Percentiles rank a stretch among this genome's conserved stretches.
Evolutionary conservation across 2,888 invertebrate genomes (phyloP).

Genomic region (Agonopterix subpropinquella): DNA sequence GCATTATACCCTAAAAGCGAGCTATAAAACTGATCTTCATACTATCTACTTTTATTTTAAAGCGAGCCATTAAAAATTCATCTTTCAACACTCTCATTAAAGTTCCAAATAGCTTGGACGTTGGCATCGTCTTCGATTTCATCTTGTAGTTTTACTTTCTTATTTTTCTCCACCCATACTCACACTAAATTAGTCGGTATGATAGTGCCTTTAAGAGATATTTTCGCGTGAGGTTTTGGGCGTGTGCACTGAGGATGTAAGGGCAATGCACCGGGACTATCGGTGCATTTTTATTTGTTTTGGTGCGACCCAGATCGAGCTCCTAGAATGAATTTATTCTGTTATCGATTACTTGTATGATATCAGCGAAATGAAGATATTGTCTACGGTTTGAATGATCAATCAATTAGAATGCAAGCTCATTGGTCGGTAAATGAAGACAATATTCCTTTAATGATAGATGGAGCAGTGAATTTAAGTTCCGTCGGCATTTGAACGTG

Average conservation of each 20-base stretch:
- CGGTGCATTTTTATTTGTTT: conserved; percentile 73
- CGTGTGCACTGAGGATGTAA: conserved; percentile 47
- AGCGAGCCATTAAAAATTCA: background rate
- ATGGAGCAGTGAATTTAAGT: no score
- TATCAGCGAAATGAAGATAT: conserved; percentile 43
- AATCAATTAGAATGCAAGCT: no score
- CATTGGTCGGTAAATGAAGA: no score
- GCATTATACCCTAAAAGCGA: no score
- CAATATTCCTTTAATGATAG: no score
- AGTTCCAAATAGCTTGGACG: conserved; percentile 33
- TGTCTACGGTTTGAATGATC: conserved; percentile 3
- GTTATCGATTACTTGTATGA: conserved; percentile 65
- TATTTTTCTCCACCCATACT: conserved; percentile 50
- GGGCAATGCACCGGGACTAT: conserved; percentile 69
- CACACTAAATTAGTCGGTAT: conserved; percentile 40
- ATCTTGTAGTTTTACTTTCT: conserved; percentile 68
- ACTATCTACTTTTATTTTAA: conserved; percentile 32
- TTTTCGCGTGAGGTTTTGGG: conserved; percentile 24
- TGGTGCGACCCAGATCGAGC: conserved; percentile 71
- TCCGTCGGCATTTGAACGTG: no score
- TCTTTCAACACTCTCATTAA: conserved; percentile 10
- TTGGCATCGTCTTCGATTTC: conserved; percentile 60
- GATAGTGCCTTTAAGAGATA: conserved; percentile 22
- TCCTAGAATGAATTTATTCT: conserved; percentile 70
- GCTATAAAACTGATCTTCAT: no score